Conservation (phyloP, 1,140 invertebrate genomes). For the Tetragnatha versicolor region DNA sequence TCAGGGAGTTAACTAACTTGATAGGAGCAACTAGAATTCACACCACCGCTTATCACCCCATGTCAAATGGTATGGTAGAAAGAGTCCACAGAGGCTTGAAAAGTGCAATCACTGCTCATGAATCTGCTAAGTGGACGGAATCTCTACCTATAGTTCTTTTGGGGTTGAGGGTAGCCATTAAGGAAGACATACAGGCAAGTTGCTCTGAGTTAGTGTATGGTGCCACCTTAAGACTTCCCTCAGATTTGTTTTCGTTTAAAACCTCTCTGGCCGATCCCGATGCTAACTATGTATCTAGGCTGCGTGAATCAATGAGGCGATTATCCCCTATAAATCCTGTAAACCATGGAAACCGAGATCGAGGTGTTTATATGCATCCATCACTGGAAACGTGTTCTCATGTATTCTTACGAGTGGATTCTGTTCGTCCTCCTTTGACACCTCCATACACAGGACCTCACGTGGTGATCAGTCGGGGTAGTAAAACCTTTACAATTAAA, state of each 20-base stretch:
- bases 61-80: conserved; percentile 61
- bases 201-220: conserved; percentile 58
- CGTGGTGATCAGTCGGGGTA: neutral
- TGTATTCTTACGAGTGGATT: neutral
- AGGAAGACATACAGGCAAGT: conserved; percentile 58
- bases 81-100: conserved; percentile 62
- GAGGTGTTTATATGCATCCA: no score
- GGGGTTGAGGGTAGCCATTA: conserved; percentile 57
- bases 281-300: neutral
- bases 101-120: neutral
- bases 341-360: no score
- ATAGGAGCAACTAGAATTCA: conserved; percentile 13
- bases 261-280: no score
- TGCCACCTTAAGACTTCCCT: conserved; percentile 49
- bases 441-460: neutral
- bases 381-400: neutral
- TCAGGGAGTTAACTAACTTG: neutral
- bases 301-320: neutral
- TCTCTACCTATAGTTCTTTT: conserved; percentile 63
- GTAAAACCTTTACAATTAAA: neutral
- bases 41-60: conserved; percentile 58
- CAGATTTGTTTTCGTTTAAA: conserved; percentile 41
- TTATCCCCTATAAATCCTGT: neutral
- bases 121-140: conserved; percentile 60
- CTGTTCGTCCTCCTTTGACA: neutral